Percentiles rank a stretch among this genome's conserved stretches.
These are phyloP conservation scores for Sebastes cheni DNA, from an alignment of 2,797 vertebrate genomes.

Conservation along the genomic window DNA sequence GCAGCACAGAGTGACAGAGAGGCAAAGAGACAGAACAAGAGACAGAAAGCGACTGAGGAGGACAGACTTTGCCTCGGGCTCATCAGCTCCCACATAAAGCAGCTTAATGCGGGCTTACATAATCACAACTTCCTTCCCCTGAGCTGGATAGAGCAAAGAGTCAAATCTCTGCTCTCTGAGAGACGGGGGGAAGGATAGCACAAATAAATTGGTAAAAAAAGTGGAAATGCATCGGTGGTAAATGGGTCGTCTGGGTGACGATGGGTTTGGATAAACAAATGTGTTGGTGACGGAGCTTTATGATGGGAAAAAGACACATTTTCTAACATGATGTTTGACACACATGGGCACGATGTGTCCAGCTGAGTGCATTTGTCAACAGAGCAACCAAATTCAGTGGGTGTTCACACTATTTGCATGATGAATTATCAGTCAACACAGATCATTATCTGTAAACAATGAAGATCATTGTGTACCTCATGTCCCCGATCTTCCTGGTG, in stretches of 20 bases:
- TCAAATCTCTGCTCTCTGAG: slow-evolving; percentile 23
- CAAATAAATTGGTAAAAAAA: neutral
- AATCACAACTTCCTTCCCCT: slow-evolving; percentile 56
- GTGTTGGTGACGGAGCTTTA: neutral
- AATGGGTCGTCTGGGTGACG: neutral
- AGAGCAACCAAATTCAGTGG: neutral
- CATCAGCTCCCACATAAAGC: slow-evolving; percentile 66
- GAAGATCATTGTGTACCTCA: slow-evolving; percentile 86
- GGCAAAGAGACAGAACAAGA: slow-evolving; percentile 2
- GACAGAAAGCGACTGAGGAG: slow-evolving; percentile 25
- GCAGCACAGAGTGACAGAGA: slow-evolving; percentile 2
- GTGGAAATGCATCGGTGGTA: neutral
- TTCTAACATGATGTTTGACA: neutral
- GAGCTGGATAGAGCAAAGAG: slow-evolving; percentile 47
- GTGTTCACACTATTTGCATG: neutral
- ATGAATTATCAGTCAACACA: neutral
- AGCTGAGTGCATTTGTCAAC: neutral
- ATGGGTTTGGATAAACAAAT: neutral
- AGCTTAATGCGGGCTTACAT: slow-evolving; percentile 75
- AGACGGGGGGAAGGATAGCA: slow-evolving; percentile 7
- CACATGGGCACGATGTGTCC: neutral
- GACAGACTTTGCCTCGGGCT: slow-evolving; percentile 49
- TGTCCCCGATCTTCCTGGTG: slow-evolving; percentile 94
- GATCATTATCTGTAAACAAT: no score
- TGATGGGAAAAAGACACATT: neutral